These are phyloP conservation scores for Pyrgilauda ruficollis DNA, from an alignment of 2,113 vertebrate genomes.

Conservation along the genomic window DNA sequence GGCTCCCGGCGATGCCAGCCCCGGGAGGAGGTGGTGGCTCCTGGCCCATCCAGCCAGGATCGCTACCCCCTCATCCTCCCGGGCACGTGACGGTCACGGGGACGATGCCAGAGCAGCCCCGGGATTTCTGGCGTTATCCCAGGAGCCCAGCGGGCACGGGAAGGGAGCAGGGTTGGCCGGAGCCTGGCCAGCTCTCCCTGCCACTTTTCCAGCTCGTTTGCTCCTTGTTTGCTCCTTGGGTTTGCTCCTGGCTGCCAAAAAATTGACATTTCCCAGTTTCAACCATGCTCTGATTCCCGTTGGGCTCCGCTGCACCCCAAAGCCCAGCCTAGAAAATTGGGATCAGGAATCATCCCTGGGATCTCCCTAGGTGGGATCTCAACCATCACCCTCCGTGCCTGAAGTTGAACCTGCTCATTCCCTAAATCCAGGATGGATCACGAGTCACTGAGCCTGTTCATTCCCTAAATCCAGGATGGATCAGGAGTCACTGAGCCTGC, in stretches of 20 bases:
- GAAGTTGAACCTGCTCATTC: background rate
- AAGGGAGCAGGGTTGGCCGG: background rate
- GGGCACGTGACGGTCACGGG: background rate
- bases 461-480: background rate
- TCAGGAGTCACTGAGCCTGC: background rate
- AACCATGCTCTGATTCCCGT: background rate
- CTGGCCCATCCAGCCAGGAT: background rate
- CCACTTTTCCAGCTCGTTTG: background rate
- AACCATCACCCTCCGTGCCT: background rate
- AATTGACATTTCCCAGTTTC: background rate
- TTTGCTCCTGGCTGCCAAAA: background rate
- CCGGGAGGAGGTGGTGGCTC: background rate
- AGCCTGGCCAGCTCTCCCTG: background rate
- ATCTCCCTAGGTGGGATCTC: background rate
- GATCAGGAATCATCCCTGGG: background rate
- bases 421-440: no score
- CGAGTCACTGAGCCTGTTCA: no score
- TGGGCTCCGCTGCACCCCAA: accelerated
- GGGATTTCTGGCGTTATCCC: background rate
- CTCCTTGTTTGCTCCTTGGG: background rate
- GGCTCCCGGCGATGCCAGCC: background rate
- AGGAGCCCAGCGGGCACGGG: background rate
- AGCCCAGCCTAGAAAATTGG: background rate
- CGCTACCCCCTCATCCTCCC: background rate
- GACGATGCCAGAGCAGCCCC: background rate